These are phyloP conservation scores for Tetranychus truncatus DNA, from an alignment of 2,888 invertebrate species.

Conservation along the genomic window DNA sequence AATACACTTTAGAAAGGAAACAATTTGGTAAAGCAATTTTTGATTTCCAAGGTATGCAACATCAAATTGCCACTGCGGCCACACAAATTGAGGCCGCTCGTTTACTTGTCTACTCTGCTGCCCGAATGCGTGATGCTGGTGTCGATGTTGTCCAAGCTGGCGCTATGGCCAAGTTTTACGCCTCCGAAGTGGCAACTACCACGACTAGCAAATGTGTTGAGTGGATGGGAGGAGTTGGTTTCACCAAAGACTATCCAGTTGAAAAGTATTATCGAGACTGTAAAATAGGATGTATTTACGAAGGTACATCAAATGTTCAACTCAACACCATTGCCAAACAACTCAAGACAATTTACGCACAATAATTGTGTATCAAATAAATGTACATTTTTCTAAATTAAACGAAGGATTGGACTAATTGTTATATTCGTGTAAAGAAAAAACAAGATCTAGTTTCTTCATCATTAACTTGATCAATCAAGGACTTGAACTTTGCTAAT, in stretches of 20 bases:
- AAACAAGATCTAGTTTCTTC: background rate
- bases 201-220: constrained; percentile 84
- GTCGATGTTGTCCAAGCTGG: constrained; percentile 73
- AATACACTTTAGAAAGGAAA: constrained; percentile 76
- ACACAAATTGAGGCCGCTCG: constrained; percentile 77
- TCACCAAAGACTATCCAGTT: constrained; percentile 81
- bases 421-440: too few relatives aligned
- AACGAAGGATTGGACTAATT: too few relatives aligned
- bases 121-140: constrained; percentile 66
- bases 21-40: constrained; percentile 80
- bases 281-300: constrained; percentile 92
- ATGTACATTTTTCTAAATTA: too few relatives aligned
- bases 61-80: constrained; percentile 73
- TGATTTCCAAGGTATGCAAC: constrained; percentile 86
- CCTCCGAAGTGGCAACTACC: constrained; percentile 58
- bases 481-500: too few relatives aligned
- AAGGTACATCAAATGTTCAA: constrained; percentile 93
- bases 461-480: too few relatives aligned
- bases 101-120: constrained; percentile 80
- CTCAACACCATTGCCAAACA: constrained; percentile 84
- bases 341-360: constrained; percentile 33
- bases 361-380: too few relatives aligned
- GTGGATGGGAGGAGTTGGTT: constrained; percentile 95
- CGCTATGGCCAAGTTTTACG: constrained; percentile 83
- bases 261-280: constrained; percentile 89